Evolutionary conservation across 1,140 invertebrate genomes (phyloP).

Genomic region (Drosophila carrolli): DNA sequence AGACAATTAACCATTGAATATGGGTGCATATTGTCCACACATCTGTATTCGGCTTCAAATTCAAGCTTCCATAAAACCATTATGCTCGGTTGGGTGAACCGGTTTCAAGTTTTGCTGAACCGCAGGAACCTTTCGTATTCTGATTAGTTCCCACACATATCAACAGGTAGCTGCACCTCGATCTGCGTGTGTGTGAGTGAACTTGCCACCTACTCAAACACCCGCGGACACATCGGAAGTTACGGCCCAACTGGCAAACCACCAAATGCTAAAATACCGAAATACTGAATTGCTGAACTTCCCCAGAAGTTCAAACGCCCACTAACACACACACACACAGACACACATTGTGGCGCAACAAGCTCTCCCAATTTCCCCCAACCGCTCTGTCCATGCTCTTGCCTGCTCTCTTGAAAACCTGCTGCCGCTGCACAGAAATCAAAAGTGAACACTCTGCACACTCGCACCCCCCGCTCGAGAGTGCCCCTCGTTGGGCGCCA

Average conservation of each 20-base stretch:
- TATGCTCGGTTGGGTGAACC: slow-evolving; percentile 13
- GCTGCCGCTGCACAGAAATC: slow-evolving; percentile 80
- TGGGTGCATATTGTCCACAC: slow-evolving; percentile 8
- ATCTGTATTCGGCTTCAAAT: slow-evolving; percentile 9
- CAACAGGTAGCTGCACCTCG: slow-evolving; percentile 46
- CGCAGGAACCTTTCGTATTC: slow-evolving; percentile 28
- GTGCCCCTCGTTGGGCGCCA: slow-evolving; percentile 16
- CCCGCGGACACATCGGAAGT: slow-evolving; percentile 27
- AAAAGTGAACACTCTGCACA: slow-evolving; percentile 78
- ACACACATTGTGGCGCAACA: slow-evolving; percentile 51
- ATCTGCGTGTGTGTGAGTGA: slow-evolving; percentile 27
- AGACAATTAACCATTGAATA: slow-evolving; percentile 4
- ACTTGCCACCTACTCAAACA: slow-evolving; percentile 44
- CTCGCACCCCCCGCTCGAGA: background rate
- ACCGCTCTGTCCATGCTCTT: background rate
- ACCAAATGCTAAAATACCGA: slow-evolving; percentile 37
- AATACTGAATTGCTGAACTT: slow-evolving; percentile 37
- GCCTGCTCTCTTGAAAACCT: slow-evolving; percentile 45
- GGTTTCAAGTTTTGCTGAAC: slow-evolving; percentile 20
- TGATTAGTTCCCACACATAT: slow-evolving; percentile 53
- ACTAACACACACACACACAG: slow-evolving; percentile 2
- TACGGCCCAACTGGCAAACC: slow-evolving; percentile 8
- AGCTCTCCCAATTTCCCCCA: slow-evolving; percentile 13
- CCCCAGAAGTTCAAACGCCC: slow-evolving; percentile 43
- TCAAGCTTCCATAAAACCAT: background rate